phyloP scores from a whole-genome alignment of 1,140 invertebrate species.

The Arctopsyche grandis region DNA sequence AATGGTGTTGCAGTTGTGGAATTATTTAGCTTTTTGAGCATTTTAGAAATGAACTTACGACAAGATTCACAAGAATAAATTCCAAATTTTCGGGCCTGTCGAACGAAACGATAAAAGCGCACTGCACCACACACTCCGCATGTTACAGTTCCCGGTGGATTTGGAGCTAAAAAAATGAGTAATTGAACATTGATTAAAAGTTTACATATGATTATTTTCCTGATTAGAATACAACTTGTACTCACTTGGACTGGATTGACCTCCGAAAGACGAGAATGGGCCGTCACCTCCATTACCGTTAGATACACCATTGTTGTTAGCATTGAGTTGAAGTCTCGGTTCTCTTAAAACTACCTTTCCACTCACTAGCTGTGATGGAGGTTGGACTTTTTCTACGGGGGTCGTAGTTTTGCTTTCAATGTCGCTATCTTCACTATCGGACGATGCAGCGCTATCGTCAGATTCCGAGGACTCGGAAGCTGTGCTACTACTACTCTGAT shows the following conservation, averaged over 20 bases:
- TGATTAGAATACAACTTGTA: constrained; percentile 37
- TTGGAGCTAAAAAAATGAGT: constrained; percentile 60
- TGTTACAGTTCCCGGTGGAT: constrained; percentile 73
- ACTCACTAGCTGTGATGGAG: constrained; percentile 64
- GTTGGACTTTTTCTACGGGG: constrained; percentile 60
- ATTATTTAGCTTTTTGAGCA: constrained; percentile 74
- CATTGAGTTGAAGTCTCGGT: constrained; percentile 72
- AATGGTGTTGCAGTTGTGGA: constrained; percentile 67
- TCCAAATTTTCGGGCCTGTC: constrained; percentile 84
- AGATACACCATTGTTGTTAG: constrained; percentile 56
- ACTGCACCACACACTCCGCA: constrained; percentile 84
- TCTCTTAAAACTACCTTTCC: constrained; percentile 77
- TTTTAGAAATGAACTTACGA: constrained; percentile 85
- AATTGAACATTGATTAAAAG: constrained; percentile 5
- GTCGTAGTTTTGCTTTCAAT: constrained; percentile 64
- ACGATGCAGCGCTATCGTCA: constrained; percentile 66
- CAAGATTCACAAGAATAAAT: constrained; percentile 86
- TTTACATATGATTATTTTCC: constrained; percentile 20
- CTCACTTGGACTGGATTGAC: constrained; percentile 57
- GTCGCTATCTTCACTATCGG: constrained; percentile 67
- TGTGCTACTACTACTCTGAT: constrained; percentile 60
- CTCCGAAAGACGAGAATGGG: constrained; percentile 58
- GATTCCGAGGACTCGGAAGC: constrained; percentile 64
- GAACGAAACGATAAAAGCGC: constrained; percentile 78
- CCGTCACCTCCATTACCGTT: constrained; percentile 72